These are phyloP conservation scores for Euwallacea fornicatus DNA, from an alignment of 1,140 invertebrate genomes.

Conservation along the genomic window DNA sequence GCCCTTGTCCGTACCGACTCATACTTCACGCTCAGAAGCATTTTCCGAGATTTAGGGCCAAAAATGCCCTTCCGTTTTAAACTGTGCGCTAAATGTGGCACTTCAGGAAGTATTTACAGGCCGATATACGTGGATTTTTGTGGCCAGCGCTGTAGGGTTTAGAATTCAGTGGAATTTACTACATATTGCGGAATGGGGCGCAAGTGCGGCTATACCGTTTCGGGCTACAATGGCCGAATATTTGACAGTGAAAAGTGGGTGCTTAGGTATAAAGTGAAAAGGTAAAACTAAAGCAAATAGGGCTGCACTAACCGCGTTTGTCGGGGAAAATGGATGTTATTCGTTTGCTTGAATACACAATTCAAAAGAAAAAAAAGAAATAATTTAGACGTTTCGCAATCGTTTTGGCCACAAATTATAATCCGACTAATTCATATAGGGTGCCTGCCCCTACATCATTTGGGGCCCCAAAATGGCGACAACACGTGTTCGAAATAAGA, in stretches of 20 bases:
- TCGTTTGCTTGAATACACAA: too few species aligned
- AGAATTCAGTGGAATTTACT: constrained; percentile 18
- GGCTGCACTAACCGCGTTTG: background rate
- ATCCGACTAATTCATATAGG: too few species aligned
- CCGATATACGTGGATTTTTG: constrained; percentile 27
- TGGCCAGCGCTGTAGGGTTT: constrained; percentile 15
- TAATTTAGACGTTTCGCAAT: too few species aligned
- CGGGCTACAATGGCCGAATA: background rate
- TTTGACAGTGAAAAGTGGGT: background rate
- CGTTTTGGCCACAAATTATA: too few species aligned
- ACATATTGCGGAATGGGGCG: constrained; percentile 10
- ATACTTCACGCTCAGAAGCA: too few species aligned
- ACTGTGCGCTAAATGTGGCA: constrained; percentile 12
- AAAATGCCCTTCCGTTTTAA: constrained; percentile 21
- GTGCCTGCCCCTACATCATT: background rate
- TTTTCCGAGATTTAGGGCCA: background rate
- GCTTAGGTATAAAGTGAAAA: background rate
- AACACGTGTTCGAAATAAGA: background rate
- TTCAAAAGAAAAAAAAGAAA: too few species aligned
- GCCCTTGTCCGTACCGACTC: too few species aligned
- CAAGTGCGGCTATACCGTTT: constrained; percentile 1
- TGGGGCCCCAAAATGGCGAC: background rate
- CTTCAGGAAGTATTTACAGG: constrained; percentile 21
- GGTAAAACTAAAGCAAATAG: background rate
- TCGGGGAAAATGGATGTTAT: too few species aligned